Evolutionary conservation across 35 echinoderm and acorn worm species (phyloP), one percentile per base, ranked within the genome.

Genomic region (Stichopus chloronotus): DNA sequence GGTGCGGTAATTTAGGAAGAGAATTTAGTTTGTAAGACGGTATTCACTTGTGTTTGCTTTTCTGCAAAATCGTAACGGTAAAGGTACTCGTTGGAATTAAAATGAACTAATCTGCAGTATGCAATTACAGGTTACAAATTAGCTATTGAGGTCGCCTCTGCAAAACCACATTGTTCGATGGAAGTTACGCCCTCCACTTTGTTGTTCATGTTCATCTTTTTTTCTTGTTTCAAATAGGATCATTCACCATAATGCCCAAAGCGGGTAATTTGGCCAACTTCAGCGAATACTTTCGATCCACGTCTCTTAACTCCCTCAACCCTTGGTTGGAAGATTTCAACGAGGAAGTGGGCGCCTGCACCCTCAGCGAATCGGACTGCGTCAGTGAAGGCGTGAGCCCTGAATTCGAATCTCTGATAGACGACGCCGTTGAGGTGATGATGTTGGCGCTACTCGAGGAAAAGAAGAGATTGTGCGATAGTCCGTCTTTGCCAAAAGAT

Each of bases 351-450:
- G 8, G n/a, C 22, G 87, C 11, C 10, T 89, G 87, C 87, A 4
- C 12, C 10, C 5, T 6, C 10, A 72, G 61, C 52, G 10, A 17
- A 71, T 63, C 59, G 0, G 5, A 52, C 4, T 71, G 87, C 52
- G 8, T 19, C 16, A 63, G 21, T 25, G 23, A 71, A 4, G 57
- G 60, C 0, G 87, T 19, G 21, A 19, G 87, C 13, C 87, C 87
- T 89, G 6, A 89, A 2, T 90, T 58, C 12, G 87, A 89, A 23
- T 94, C 93, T 0, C 9, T 24, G 12, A 78, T 94, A 20, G 74
- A 56, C 7, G 93, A 94, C 55, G 87, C 93, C 14, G 93, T 94
- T 1, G 58, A 81, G 12, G 86, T 78, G 17, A 6, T 80, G 20
- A 78, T 87, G 7, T 9, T 22, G 8, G 93, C 93, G 8, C 7